Evolutionary conservation across 2,888 invertebrate genomes (phyloP).

Genomic region (Ashinkailepas kermadecensis): DNA sequence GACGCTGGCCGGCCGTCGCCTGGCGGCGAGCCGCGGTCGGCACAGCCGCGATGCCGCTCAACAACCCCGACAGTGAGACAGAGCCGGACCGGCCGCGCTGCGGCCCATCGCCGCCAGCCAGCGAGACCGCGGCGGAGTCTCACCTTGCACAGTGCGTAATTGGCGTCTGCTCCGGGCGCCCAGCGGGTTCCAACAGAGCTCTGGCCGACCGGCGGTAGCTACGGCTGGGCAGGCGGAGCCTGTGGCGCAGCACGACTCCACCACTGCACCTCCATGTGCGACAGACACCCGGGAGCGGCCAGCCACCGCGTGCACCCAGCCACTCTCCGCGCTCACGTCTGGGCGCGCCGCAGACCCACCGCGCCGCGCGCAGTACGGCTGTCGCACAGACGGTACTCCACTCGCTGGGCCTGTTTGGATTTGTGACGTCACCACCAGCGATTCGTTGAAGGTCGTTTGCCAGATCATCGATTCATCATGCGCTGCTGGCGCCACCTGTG

Average conservation of each 20-base stretch:
- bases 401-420: slow-evolving; percentile 17
- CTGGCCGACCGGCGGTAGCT: neutral
- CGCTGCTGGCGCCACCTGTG: neutral
- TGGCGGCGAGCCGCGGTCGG: neutral
- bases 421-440: slow-evolving; percentile 18
- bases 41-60: too few species aligned
- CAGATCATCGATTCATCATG: slow-evolving; percentile 21
- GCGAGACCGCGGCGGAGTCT: neutral
- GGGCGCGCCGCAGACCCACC: neutral
- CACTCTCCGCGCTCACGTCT: neutral
- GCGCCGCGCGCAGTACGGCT: neutral
- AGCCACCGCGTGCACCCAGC: neutral
- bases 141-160: neutral
- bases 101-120: too few species aligned
- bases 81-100: too few species aligned
- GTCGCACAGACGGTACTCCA: slow-evolving; percentile 16
- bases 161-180: neutral
- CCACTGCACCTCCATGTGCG: neutral
- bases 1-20: neutral
- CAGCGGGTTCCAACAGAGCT: neutral
- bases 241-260: neutral
- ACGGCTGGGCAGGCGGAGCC: neutral
- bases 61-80: too few species aligned
- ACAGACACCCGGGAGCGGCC: neutral
- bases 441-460: slow-evolving; percentile 22